Base-by-base conservation (phyloP, 2,888 invertebrate species). In the Pterostichus madidus region DNA sequence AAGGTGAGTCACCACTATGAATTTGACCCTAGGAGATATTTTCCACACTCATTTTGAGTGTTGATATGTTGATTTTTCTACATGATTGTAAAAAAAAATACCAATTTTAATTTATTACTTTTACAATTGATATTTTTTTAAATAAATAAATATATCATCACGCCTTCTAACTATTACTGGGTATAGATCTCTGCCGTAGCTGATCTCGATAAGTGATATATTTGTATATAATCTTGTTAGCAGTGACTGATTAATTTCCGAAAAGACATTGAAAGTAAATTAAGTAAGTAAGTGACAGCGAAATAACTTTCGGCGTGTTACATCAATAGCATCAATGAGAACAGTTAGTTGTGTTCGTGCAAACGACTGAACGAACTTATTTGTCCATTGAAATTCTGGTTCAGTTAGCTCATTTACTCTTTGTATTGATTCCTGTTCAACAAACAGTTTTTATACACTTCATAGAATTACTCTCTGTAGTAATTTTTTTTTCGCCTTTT, bases 401-500 rank as follows among this genome's bases (percentile, higher is more conserved):
- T 75, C 52, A 13, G 46, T 73, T 73, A 24, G 52, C n/a, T 75
- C 75, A 31, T 24, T 75, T 75, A 75, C 75, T 32, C 7, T 49
- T 31, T 32, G 32, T 31, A 52, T 49, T 75, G 75, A 75, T 52
- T 73, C 44, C 44, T 71, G 44, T 49, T 75, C 24, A 75, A 52
- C 75, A 49, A 71, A 71, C 44, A 44, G 68, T 71, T 71, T 71
- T 71, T 71, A 8, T 44, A 0, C n/a, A 35, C 13, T 24, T 24
- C 24, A 3, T 24, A 24, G 24, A 24, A 24, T 24, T 24, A 24
- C 24, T 24, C 17, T 35, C 5, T 13, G 56, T 56, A 56, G 64
- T 4, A 71, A 17, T 44, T 71, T 71, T 39, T 15, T 39, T 15
- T 71, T n/a, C 13, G 64, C 6, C 13, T 39, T 71, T 39, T 24